Conservation (phyloP, 2,113 vertebrate genomes). For the Phasianus colchicus region DNA sequence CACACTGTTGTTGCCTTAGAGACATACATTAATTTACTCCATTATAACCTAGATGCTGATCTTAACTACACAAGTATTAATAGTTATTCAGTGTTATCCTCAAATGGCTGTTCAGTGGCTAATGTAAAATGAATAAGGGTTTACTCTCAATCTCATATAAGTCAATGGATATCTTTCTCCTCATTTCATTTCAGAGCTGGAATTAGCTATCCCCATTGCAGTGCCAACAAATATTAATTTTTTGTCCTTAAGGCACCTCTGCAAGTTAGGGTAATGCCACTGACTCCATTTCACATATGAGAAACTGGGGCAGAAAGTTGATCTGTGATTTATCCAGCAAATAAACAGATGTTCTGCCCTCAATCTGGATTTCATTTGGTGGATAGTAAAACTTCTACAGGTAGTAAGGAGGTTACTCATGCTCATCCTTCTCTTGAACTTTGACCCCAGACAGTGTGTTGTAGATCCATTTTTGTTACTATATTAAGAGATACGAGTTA, state of each 20-base stretch:
- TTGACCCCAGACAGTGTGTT: background rate
- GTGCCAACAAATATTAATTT: background rate
- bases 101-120: constrained; percentile 30
- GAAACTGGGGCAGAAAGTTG: background rate
- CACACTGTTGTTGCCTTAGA: constrained; percentile 20
- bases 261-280: background rate
- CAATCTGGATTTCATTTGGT: background rate
- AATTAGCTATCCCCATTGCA: constrained; percentile 15
- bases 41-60: background rate
- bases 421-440: background rate
- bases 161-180: constrained; percentile 54
- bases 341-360: background rate
- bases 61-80: constrained; percentile 21
- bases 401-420: background rate
- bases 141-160: constrained; percentile 43
- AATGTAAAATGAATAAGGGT: constrained; percentile 23
- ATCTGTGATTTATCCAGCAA: background rate
- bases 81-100: constrained; percentile 37
- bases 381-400: background rate
- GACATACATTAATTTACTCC: constrained; percentile 41
- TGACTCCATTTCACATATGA: background rate
- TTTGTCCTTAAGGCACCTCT: constrained; percentile 58
- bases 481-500: background rate
- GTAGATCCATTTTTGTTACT: background rate
- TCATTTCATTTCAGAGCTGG: constrained; percentile 39